Evolutionary conservation across 2,797 vertebrate species (phyloP), one percentile per base, ranked within the genome.

Genomic region (Pangasius mekongensis): DNA sequence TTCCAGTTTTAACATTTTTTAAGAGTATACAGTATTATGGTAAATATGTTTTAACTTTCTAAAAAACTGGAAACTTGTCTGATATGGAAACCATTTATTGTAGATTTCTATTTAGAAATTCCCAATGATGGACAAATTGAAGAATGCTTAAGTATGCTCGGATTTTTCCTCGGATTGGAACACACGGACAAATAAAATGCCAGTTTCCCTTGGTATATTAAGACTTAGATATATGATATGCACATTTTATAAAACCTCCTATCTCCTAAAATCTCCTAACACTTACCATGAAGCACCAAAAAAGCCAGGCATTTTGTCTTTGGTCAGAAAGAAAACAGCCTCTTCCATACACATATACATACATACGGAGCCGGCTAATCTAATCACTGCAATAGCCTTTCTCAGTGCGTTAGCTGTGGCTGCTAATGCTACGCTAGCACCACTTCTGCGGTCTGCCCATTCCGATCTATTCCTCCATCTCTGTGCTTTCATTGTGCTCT

Each of bases 371-470:
- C 88, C 58, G 43, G 71, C 81, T 84, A 83, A 81, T 90, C 87
- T 87, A 77, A 93, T 91, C 77, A 76, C 87, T 90, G 89, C 91
- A 91, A 3, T 54, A 78, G 80, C 85, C 78, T 86, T 80, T 92
- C 89, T 83, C 81, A 83, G 83, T 83, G 5, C 73, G 62, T 88
- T 90, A 82, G 84, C 86, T 43, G 16, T 87, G 58, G 77, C 43
- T 81, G 76, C 86, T 88, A 90, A 84, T 16, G 0, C 64, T 64
- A 22, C 56, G 76, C 92, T 86, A 86, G 90, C 92, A 91, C 87
- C 92, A 88, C 91, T 90, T 92, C 91, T 92, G 87, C 71, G 89
- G 89, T 91, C 92, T 94, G 92, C 95, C 93, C 60, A n/a, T 92
- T 93, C 90, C 77, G 76, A 92, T 94, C 91, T 93, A 47, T 33